These are phyloP conservation scores for Spisula subtruncata DNA, from an alignment of 2,888 invertebrate species.

Conservation along the genomic window DNA sequence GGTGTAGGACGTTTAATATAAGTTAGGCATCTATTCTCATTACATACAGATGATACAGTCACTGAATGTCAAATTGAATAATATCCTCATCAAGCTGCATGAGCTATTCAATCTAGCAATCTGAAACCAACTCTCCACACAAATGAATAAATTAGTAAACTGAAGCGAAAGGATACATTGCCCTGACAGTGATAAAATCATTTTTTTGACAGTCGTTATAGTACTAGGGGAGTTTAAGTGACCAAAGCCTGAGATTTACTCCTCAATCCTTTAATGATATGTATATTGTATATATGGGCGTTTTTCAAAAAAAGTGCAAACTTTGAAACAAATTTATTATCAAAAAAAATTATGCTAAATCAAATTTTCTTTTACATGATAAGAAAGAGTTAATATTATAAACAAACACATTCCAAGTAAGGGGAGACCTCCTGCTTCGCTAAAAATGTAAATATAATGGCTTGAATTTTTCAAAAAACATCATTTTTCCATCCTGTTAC, in stretches of 20 bases:
- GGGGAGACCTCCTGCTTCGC: too few species aligned
- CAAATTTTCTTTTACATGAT: too few species aligned
- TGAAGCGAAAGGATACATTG: constrained; percentile 8
- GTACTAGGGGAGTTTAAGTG: not conserved
- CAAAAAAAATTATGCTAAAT: too few species aligned
- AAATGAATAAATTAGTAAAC: constrained; percentile 16
- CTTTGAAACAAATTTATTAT: too few species aligned
- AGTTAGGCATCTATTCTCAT: not conserved
- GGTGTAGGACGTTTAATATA: not conserved
- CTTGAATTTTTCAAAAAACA: too few species aligned
- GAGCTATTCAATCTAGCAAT: not conserved
- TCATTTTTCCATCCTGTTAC: too few species aligned
- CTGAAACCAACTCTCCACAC: not conserved
- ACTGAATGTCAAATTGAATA: constrained; percentile 7
- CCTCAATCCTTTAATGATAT: not conserved
- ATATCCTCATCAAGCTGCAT: not conserved
- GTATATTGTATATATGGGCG: too few species aligned
- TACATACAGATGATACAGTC: too few species aligned
- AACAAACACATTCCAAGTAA: too few species aligned
- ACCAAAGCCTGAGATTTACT: not conserved
- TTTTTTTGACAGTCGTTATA: constrained; percentile 3
- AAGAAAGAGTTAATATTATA: too few species aligned
- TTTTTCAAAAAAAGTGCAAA: too few species aligned
- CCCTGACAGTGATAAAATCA: not conserved
- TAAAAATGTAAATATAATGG: too few species aligned